phyloP scores from a whole-genome alignment of 2,888 invertebrate species.

The Belgica antarctica region DNA sequence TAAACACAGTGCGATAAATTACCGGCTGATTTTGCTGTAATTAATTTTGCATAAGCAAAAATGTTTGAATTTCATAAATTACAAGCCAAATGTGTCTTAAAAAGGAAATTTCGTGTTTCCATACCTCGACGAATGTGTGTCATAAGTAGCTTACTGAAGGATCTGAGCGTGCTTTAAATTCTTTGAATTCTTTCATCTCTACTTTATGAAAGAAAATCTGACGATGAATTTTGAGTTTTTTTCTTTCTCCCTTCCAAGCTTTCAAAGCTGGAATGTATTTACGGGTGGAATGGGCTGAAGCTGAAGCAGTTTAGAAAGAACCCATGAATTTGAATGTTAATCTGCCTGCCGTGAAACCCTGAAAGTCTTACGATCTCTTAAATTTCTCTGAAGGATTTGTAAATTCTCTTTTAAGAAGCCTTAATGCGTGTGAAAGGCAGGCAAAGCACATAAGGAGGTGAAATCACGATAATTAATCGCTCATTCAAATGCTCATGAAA shows the following conservation, averaged over 20 bases:
- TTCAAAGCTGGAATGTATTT: too few relatives aligned
- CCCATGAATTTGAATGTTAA: too few relatives aligned
- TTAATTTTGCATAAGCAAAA: neutral
- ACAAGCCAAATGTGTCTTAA: neutral
- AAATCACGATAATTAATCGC: conserved; percentile 1
- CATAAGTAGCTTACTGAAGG: neutral
- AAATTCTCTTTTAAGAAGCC: neutral
- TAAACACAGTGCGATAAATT: too few relatives aligned
- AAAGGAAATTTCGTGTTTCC: neutral
- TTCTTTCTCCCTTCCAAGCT: too few relatives aligned
- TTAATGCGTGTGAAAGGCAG: neutral
- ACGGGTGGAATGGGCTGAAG: too few relatives aligned
- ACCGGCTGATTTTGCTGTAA: too few relatives aligned
- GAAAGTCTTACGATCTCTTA: too few relatives aligned
- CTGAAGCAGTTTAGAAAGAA: too few relatives aligned
- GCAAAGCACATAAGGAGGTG: neutral
- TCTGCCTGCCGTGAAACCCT: too few relatives aligned
- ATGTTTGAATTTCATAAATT: neutral
- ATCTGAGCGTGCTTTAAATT: neutral
- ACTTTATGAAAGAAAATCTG: neutral
- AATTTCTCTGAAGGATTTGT: conserved; percentile 1
- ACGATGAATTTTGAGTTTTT: neutral
- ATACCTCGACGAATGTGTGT: too few relatives aligned
- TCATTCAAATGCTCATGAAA: neutral
- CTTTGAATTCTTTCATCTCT: neutral